phyloP scores from a whole-genome alignment of 1,140 invertebrate genomes.

The Lepidotrigona ventralis region DNA sequence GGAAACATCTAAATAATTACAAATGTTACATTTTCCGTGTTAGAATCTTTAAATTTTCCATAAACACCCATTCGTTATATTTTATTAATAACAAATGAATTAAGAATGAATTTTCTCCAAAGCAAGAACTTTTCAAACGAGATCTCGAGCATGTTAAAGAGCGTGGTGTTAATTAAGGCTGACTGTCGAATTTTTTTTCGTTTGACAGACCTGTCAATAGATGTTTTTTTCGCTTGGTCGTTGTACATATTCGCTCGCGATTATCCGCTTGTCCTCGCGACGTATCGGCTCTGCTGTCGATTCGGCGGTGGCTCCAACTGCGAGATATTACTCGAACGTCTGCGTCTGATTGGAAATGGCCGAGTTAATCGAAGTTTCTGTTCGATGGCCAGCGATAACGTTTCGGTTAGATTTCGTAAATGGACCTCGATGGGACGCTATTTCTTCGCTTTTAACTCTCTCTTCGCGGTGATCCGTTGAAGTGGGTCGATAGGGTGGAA shows the following conservation, averaged over 20 bases:
- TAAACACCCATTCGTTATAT: too few species aligned
- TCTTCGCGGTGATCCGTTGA: neutral
- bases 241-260: neutral
- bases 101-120: constrained; percentile 3
- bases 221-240: neutral
- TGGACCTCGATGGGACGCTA: too few species aligned
- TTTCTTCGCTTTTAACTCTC: neutral
- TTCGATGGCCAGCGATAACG: neutral
- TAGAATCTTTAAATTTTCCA: too few species aligned
- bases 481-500: neutral
- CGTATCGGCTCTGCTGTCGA: constrained; percentile 20
- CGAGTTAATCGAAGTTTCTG: constrained; percentile 22
- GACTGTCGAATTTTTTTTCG: neutral
- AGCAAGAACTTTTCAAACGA: neutral
- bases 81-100: too few species aligned
- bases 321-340: neutral
- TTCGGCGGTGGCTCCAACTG: neutral
- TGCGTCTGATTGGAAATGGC: neutral
- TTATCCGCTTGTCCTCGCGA: neutral
- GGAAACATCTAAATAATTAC: too few species aligned
- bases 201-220: constrained; percentile 18
- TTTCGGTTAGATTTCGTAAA: neutral
- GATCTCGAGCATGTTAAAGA: neutral
- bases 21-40: too few species aligned
- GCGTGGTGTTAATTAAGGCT: neutral